Evolutionary conservation across 2,888 invertebrate species (phyloP).

Genomic region (Frankliniella fusca): DNA sequence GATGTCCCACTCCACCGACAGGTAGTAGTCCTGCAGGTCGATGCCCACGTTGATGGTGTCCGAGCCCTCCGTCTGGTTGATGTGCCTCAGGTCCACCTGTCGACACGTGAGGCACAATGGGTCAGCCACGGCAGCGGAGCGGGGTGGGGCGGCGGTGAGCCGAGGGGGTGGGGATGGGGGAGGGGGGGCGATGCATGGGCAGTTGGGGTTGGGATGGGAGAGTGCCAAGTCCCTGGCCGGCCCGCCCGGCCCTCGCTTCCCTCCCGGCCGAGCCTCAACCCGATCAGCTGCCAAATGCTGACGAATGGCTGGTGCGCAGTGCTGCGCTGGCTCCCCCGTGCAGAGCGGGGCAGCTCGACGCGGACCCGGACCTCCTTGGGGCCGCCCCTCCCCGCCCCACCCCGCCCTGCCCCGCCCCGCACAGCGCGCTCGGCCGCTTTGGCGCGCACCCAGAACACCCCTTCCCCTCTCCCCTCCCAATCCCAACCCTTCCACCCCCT

Average conservation of each 20-base stretch:
- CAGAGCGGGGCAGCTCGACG: not conserved
- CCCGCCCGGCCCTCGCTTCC: not conserved
- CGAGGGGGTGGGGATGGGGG: too few species aligned
- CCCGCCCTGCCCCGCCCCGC: not conserved
- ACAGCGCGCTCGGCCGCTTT: not conserved
- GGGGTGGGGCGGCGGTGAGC: too few species aligned
- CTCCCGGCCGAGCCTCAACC: not conserved
- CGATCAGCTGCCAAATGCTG: constrained; percentile 24
- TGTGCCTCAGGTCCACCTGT: constrained; percentile 85
- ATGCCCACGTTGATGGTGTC: constrained; percentile 86
- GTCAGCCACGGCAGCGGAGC: not conserved
- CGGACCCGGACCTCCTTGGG: not conserved
- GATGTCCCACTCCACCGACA: constrained; percentile 98
- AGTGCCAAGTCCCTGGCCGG: not conserved
- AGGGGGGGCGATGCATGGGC: too few species aligned
- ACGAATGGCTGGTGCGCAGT: constrained; percentile 21
- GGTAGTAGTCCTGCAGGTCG: constrained; percentile 89
- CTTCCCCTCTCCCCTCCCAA: not conserved
- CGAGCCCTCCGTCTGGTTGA: constrained; percentile 80
- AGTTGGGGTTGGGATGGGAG: too few species aligned
- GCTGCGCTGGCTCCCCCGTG: constrained; percentile 6
- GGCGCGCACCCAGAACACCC: constrained; percentile 1
- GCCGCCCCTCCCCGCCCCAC: not conserved
- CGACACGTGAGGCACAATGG: not conserved
- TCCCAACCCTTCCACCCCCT: not conserved